A percentile compares a stretch with the other conserved stretches of the same genome.
Conservation (phyloP, 2,113 vertebrate genomes). For the Pomatostomus ruficeps region DNA sequence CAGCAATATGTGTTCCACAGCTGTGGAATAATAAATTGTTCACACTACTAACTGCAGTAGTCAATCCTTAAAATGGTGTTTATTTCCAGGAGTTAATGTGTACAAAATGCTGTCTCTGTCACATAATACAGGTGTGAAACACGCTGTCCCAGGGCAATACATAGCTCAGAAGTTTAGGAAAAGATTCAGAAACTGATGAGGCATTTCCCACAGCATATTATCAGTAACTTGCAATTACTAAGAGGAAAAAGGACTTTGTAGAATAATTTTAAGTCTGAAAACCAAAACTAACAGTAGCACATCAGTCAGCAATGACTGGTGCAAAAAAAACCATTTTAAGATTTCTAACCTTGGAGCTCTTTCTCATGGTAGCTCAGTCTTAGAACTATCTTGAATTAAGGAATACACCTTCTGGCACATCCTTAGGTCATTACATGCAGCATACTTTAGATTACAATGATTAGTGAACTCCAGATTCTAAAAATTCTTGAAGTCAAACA, state of each 20-base stretch:
- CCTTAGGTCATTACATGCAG: neutral
- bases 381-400: neutral
- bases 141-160: neutral
- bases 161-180: neutral
- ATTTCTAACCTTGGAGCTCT: neutral
- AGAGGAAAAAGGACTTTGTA: neutral
- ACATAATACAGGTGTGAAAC: neutral
- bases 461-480: neutral
- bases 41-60: neutral
- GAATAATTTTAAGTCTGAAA: neutral
- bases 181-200: neutral
- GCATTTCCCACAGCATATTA: neutral
- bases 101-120: neutral
- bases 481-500: slow-evolving; percentile 6
- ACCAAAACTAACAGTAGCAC: neutral
- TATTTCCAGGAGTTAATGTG: neutral
- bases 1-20: neutral
- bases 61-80: neutral
- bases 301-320: neutral
- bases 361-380: neutral
- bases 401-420: neutral
- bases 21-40: neutral
- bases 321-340: neutral
- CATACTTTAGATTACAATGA: neutral
- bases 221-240: neutral